Evolutionary conservation across 2,888 invertebrate species (phyloP), one percentile per base, ranked within the genome.

Genomic region (Apantesis nais): DNA sequence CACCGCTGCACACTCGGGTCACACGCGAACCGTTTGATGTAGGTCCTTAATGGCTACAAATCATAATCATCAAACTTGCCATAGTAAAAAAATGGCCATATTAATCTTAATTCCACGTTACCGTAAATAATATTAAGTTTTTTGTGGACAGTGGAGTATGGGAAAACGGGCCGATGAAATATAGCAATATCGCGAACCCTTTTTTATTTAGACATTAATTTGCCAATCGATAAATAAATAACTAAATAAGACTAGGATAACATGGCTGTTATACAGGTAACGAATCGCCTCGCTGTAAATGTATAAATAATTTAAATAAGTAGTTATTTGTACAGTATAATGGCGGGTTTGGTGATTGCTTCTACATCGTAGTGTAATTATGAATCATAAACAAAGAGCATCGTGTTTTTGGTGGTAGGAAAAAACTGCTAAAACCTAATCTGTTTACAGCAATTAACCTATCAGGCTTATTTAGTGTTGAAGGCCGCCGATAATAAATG

Each of bases 261-360:
- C 83, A 84, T 83, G 80, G 76, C 82, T 81, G 85, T 78, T 80
- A 85, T 78, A 86, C 85, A 86, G 87, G 85, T 88, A 88, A 87
- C 89, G 79, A 86, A 90, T 93, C 78, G 83, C 81, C 88, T 88
- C 89, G 87, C 86, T 85, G 83, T 84, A 86, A 88, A 89, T 88
- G 85, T 88, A 89, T 90, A 89, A 90, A 88, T 92, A 90, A 90
- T 89, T 90, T 90, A 90, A 90, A 88, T 92, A 90, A 90, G 89
- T 90, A 91, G 91, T 93, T 95, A 94, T 94, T 94, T 94, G 92
- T 88, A 91, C 89, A 92, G 84, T 85, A 89, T 94, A 95, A 94
- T 94, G 92, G 93, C 89, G 89, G 94, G 94, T 90, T 90, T 70
- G 88, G 89, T 91, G 93, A 94, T 94, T 93, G 92, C 87, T 87